Evolutionary conservation across 2,113 vertebrate species (phyloP).

Genomic region (Lagopus leucura): DNA sequence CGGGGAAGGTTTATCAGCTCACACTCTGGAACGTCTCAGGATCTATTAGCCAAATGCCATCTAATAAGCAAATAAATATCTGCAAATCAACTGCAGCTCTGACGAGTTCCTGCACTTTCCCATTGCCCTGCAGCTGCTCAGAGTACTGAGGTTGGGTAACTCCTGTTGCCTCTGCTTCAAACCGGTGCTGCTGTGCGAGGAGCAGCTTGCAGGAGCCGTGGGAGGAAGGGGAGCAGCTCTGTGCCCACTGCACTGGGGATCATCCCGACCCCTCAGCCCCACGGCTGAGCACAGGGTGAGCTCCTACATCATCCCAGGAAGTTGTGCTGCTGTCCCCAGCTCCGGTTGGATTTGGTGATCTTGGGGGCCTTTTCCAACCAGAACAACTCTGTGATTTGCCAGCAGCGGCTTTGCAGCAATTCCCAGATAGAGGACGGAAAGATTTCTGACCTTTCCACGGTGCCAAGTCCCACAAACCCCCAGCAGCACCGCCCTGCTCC

Average conservation of each 20-base stretch:
- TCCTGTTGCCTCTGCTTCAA: conserved; percentile 14
- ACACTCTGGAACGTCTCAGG: conserved; percentile 20
- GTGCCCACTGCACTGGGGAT: not conserved
- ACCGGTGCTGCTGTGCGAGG: not conserved
- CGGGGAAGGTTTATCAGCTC: conserved; percentile 28
- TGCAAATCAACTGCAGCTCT: conserved; percentile 4
- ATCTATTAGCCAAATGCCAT: conserved; percentile 52
- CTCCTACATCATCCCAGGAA: not conserved
- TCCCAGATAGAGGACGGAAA: rapidly evolving
- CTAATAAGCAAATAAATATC: conserved; percentile 63
- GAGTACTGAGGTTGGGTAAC: conserved; percentile 32
- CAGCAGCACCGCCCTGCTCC: rapidly evolving
- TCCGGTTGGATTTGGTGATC: too few species aligned
- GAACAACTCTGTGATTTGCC: too few species aligned
- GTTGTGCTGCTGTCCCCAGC: not conserved
- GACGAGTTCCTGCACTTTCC: not conserved
- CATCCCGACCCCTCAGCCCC: not conserved
- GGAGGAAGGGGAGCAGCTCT: not conserved
- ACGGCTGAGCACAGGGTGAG: not conserved
- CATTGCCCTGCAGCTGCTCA: conserved; percentile 35
- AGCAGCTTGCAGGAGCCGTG: not conserved
- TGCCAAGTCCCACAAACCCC: not conserved
- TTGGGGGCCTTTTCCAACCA: too few species aligned
- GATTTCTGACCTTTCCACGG: not conserved
- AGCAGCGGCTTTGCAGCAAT: rapidly evolving